Base-by-base conservation (phyloP, 2,797 vertebrate species). In the Mycteria americana region DNA sequence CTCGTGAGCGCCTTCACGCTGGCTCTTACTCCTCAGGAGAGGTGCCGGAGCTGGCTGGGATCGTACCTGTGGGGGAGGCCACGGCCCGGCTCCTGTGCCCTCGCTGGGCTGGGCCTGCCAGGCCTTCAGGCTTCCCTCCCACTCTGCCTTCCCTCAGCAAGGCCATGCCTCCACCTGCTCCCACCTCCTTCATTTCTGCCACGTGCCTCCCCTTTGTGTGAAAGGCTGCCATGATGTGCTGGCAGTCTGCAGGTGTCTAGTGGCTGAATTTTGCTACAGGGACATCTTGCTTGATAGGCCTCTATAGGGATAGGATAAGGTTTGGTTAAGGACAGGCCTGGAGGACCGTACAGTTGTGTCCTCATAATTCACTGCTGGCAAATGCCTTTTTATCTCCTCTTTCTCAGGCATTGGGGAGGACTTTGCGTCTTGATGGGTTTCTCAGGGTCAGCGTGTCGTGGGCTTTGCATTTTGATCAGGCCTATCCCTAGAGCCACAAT, bases 361-460 rank as follows among this genome's bases (percentile, higher is more conserved):
- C 41, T 72, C 35, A 10, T 31, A 39, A 33, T 45, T 78, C 0
- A 0, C 16, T 72, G 13, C 27, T 78, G 53, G 24, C 10, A 86
- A 62, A 73, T 28, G 14, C 14, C 5, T 46, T 85, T 89, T 86
- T 82, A 6, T 35, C 37, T 46, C 8, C 7, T 68, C 37, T 79
- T 87, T 78, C 59, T 46, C 11, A 8, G 35, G 8, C 2, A 1
- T 23, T 46, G 23, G n/a, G 41, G 39, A 83, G 22, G 46, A 51
- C 31, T 73, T 83, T 48, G 4, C 53, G 15, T 63, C 60, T 85
- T 31, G 30, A 83, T 31, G 19, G 15, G 15, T 60, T 85, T 53
- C n/a, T 83, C n/a, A 25, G 39, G 16, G 35, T n/a, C 64, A 79
- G 46, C 21, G 14, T 25, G 46, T 28, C 0, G 0, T 33, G 25